A percentile compares a stretch with the other conserved stretches of the same genome.
These are phyloP conservation scores for Microplitis mediator DNA, from an alignment of 1,140 invertebrate species.

Conservation along the genomic window DNA sequence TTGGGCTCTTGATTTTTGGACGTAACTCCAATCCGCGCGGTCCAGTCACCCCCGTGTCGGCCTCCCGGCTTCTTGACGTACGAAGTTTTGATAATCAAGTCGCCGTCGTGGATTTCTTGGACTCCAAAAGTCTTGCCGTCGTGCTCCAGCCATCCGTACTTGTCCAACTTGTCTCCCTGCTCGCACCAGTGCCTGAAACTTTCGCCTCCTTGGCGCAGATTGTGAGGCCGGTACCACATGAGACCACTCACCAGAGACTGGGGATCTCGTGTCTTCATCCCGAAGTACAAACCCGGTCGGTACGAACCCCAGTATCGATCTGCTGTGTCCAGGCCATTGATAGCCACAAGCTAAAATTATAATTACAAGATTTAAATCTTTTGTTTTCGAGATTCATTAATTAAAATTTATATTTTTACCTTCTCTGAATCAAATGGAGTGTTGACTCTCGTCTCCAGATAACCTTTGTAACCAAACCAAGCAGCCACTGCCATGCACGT, in stretches of 20 bases:
- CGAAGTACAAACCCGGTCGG: constrained; percentile 86
- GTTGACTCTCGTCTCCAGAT: constrained; percentile 85
- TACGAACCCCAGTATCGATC: constrained; percentile 93
- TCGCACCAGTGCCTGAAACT: constrained; percentile 91
- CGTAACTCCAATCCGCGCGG: constrained; percentile 78
- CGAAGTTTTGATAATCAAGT: constrained; percentile 79
- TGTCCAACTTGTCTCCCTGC: constrained; percentile 81
- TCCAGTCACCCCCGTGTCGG: constrained; percentile 90
- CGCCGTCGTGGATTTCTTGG: constrained; percentile 86
- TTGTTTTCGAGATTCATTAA: constrained; percentile 13
- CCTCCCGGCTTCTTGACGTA: constrained; percentile 87
- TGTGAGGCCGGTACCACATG: constrained; percentile 93
- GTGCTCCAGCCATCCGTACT: constrained; percentile 88
- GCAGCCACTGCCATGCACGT: constrained; percentile 69
- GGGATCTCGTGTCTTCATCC: constrained; percentile 87
- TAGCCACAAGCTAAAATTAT: constrained; percentile 67
- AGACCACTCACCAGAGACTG: constrained; percentile 88
- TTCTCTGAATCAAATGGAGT: constrained; percentile 81
- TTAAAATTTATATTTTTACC: constrained; percentile 56
- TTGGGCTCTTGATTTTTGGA: constrained; percentile 44
- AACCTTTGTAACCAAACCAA: constrained; percentile 80
- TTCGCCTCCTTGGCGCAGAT: constrained; percentile 69
- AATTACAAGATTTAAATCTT: constrained; percentile 22
- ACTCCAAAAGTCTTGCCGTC: constrained; percentile 91
- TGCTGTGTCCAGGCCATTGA: constrained; percentile 73